These are phyloP conservation scores for Marasmarcha lunaedactyla DNA, from an alignment of 2,888 invertebrate genomes.

Conservation along the genomic window DNA sequence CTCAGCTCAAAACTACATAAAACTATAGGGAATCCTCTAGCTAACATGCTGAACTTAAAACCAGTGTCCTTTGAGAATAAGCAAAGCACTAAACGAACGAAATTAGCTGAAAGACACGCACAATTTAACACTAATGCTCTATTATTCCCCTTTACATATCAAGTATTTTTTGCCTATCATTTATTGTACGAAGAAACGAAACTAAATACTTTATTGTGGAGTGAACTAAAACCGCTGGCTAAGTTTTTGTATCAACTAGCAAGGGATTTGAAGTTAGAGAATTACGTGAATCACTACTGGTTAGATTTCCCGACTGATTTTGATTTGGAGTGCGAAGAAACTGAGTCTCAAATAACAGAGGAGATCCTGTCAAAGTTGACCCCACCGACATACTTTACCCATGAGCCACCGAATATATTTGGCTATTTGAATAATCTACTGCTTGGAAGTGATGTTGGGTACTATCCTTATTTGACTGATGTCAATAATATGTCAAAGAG, in stretches of 20 bases:
- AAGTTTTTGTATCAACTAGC: slow-evolving; percentile 81
- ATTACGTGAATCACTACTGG: slow-evolving; percentile 85
- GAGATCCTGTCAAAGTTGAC: slow-evolving; percentile 69
- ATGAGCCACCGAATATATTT: slow-evolving; percentile 78
- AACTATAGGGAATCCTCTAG: slow-evolving; percentile 46
- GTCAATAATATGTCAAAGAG: slow-evolving; percentile 81
- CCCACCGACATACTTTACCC: slow-evolving; percentile 72
- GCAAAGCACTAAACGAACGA: slow-evolving; percentile 13
- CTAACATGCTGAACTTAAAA: slow-evolving; percentile 47
- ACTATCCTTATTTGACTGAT: slow-evolving; percentile 79
- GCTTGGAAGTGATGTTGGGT: slow-evolving; percentile 54
- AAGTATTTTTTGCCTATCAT: slow-evolving; percentile 85
- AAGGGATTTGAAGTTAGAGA: slow-evolving; percentile 77
- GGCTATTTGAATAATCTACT: slow-evolving; percentile 77
- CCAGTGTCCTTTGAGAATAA: slow-evolving; percentile 15
- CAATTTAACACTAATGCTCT: slow-evolving; percentile 74
- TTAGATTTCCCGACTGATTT: slow-evolving; percentile 82
- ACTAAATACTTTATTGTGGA: slow-evolving; percentile 77
- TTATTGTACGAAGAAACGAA: slow-evolving; percentile 93
- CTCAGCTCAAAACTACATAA: slow-evolving; percentile 71
- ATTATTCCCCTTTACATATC: slow-evolving; percentile 79
- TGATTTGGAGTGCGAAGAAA: slow-evolving; percentile 37
- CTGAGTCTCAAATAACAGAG: slow-evolving; percentile 65
- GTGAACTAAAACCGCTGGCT: slow-evolving; percentile 76
- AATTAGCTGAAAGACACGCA: slow-evolving; percentile 25